A percentile compares a stretch with the other conserved stretches of the same genome.
phyloP scores from a whole-genome alignment of 2,113 vertebrate genomes.

The Notechis scutatus region DNA sequence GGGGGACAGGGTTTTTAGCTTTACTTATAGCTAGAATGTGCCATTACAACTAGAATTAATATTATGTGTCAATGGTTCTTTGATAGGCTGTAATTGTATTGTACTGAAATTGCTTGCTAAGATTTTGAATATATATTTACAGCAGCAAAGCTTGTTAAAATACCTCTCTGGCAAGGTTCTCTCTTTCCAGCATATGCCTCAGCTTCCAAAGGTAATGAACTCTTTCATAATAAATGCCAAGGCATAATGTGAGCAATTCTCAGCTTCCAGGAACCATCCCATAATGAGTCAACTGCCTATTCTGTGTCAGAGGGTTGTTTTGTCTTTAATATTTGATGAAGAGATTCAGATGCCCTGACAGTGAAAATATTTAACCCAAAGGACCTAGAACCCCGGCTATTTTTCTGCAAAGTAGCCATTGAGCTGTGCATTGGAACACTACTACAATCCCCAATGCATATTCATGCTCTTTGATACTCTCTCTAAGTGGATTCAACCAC shows the following conservation, averaged over 20 bases:
- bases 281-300: conserved; percentile 64
- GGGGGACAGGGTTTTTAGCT: not conserved
- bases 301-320: conserved; percentile 73
- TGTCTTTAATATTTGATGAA: conserved; percentile 80
- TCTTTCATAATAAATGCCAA: conserved; percentile 72
- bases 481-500: conserved; percentile 76
- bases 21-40: not conserved
- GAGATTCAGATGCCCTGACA: conserved; percentile 76
- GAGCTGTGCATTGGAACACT: conserved; percentile 72
- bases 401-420: conserved; percentile 78
- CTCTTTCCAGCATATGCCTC: conserved; percentile 61
- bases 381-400: conserved; percentile 70
- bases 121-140: conserved; percentile 32
- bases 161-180: conserved; percentile 55
- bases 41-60: not conserved
- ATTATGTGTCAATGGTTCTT: conserved; percentile 39
- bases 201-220: conserved; percentile 76
- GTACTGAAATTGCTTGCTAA: conserved; percentile 44
- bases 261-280: conserved; percentile 73
- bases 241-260: conserved; percentile 65
- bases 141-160: conserved; percentile 51
- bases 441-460: conserved; percentile 75
- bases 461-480: conserved; percentile 78
- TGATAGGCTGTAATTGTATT: conserved; percentile 51
- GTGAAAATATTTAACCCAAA: conserved; percentile 79